phyloP scores from a whole-genome alignment of 2,888 invertebrate genomes.

The Drosophila siamana region DNA sequence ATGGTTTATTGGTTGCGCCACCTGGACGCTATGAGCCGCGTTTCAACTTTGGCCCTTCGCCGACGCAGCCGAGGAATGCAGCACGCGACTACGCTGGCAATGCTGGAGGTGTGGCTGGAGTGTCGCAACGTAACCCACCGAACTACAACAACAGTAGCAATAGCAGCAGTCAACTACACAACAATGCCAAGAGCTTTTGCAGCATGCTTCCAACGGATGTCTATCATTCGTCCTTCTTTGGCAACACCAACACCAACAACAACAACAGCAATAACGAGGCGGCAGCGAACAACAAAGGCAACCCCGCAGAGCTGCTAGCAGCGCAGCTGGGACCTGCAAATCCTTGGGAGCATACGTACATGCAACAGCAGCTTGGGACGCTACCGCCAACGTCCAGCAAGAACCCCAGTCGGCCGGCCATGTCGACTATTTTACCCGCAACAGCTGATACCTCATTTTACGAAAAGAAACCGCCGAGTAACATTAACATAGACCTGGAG shows the following conservation, averaged over 20 bases:
- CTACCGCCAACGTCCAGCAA: conserved; percentile 70
- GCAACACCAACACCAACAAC: conserved; percentile 17
- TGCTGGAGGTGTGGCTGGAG: conserved; percentile 12
- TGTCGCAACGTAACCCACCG: conserved; percentile 76
- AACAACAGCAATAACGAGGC: conserved; percentile 28
- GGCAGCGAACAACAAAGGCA: conserved; percentile 32
- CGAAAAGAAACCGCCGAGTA: conserved; percentile 80
- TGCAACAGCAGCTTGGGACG: conserved; percentile 48
- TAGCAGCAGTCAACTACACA: conserved; percentile 46
- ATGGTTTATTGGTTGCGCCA: conserved; percentile 55
- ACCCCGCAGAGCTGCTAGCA: conserved; percentile 35
- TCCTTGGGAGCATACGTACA: conserved; percentile 62
- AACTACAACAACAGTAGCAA: conserved; percentile 59
- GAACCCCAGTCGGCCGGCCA: conserved; percentile 57
- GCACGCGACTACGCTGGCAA: conserved; percentile 48
- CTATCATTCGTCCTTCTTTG: conserved; percentile 56
- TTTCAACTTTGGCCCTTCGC: conserved; percentile 49
- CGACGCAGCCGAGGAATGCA: conserved; percentile 41
- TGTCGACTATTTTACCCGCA: conserved; percentile 70
- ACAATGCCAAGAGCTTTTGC: conserved; percentile 55
- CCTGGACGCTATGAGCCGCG: conserved; percentile 61
- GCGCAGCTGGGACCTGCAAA: conserved; percentile 27
- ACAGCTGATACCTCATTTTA: conserved; percentile 80
- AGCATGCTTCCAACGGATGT: conserved; percentile 65
- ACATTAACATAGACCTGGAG: conserved; percentile 69